Conservation (phyloP, 1,140 invertebrate species). For the Dinoponera quadriceps region DNA sequence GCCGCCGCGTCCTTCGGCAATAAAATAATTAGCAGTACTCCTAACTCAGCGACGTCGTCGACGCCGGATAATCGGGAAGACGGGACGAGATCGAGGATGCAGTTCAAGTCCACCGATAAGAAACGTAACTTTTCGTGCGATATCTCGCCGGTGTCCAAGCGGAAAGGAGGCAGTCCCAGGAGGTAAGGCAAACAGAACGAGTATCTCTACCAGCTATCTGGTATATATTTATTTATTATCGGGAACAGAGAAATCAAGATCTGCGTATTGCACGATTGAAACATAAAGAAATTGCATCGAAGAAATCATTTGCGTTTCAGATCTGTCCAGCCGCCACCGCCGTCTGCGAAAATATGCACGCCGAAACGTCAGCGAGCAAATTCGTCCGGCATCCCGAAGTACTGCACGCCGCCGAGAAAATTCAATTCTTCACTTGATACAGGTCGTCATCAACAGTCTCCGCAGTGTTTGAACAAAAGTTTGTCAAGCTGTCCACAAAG, state of each 20-base stretch:
- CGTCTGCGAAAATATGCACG: constrained; percentile 58
- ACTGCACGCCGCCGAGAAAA: constrained; percentile 52
- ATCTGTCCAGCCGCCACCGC: constrained; percentile 43
- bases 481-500: constrained; percentile 34
- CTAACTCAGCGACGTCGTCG: constrained; percentile 77
- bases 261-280: background rate
- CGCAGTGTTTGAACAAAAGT: constrained; percentile 45
- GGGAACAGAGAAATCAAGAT: background rate
- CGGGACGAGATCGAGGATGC: background rate
- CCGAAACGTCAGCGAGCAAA: constrained; percentile 41
- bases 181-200: constrained; percentile 51
- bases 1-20: constrained; percentile 22
- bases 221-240: too few relatives aligned
- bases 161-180: constrained; percentile 65
- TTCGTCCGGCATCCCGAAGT: constrained; percentile 60
- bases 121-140: constrained; percentile 73
- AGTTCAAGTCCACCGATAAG: constrained; percentile 24
- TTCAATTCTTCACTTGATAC: constrained; percentile 46
- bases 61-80: constrained; percentile 73
- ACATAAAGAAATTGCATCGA: background rate
- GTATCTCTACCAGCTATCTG: too few relatives aligned
- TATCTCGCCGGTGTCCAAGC: constrained; percentile 78
- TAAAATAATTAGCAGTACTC: constrained; percentile 79
- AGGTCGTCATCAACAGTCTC: constrained; percentile 26
- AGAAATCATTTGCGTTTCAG: constrained; percentile 41